phyloP scores from a whole-genome alignment of 2,113 vertebrate species.

The Dendropsophus ebraccatus region DNA sequence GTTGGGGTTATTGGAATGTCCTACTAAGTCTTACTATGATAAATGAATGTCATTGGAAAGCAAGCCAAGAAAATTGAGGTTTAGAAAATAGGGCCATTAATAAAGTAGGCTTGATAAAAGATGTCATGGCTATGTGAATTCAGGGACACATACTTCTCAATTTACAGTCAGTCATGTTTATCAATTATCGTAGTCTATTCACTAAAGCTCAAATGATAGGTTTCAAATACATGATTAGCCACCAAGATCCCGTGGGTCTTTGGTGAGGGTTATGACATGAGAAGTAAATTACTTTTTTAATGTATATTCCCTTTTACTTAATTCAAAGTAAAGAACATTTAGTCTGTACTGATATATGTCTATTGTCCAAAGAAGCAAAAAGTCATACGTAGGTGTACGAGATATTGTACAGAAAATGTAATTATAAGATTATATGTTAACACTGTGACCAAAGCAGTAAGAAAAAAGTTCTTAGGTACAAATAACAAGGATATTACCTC shows the following conservation, averaged over 20 bases:
- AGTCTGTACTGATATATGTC: background rate
- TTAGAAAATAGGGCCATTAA: slow-evolving; percentile 6
- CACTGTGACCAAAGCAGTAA: background rate
- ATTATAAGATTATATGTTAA: background rate
- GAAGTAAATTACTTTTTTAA: slow-evolving; percentile 1
- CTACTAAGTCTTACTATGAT: slow-evolving; percentile 6
- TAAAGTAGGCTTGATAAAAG: slow-evolving; percentile 1
- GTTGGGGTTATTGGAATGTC: background rate
- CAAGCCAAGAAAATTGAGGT: background rate
- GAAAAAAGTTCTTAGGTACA: background rate
- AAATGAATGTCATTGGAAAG: background rate
- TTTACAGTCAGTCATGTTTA: background rate
- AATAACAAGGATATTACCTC: background rate
- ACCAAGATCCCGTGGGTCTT: background rate
- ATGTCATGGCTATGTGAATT: slow-evolving; percentile 5
- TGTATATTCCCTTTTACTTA: background rate
- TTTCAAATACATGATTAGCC: slow-evolving; percentile 4
- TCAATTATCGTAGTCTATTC: slow-evolving; percentile 5
- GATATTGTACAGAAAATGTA: background rate
- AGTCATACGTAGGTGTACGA: background rate
- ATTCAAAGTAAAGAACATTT: background rate
- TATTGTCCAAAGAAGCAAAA: slow-evolving; percentile 1
- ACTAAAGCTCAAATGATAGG: background rate
- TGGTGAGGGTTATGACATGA: background rate
- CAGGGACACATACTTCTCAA: background rate